Conservation (phyloP, 2,888 invertebrate species). For the Sturmia bella region DNA sequence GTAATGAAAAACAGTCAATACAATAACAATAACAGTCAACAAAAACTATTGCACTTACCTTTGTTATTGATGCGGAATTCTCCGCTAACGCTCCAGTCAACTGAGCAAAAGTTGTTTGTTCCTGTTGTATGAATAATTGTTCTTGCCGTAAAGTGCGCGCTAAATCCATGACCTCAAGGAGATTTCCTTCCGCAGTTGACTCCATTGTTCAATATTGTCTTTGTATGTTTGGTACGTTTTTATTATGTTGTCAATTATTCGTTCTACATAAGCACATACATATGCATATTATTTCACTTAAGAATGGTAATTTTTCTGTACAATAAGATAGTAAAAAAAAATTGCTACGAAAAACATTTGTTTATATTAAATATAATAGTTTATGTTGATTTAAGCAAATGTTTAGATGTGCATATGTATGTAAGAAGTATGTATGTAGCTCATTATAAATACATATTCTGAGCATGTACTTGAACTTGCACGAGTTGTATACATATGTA, state of each 20-base stretch:
- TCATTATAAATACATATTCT: not conserved
- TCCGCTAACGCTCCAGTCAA: constrained; percentile 88
- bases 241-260: no score
- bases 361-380: no score
- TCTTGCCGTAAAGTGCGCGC: constrained; percentile 84
- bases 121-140: constrained; percentile 92
- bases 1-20: constrained; percentile 2
- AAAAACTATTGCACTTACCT: constrained; percentile 73
- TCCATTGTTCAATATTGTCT: constrained; percentile 74
- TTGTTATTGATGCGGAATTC: constrained; percentile 83
- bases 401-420: not conserved
- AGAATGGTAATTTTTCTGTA: no score
- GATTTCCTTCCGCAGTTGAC: constrained; percentile 79
- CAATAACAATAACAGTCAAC: not conserved
- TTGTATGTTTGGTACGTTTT: not conserved
- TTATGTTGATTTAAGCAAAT: no score
- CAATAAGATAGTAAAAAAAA: no score
- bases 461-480: constrained; percentile 54
- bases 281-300: no score
- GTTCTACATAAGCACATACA: no score
- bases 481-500: not conserved
- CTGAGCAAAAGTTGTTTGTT: constrained; percentile 90
- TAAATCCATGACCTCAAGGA: constrained; percentile 82
- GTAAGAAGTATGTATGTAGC: not conserved
- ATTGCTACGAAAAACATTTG: no score